These are phyloP conservation scores for Pteromalus puparum DNA, from an alignment of 1,140 invertebrate genomes.

Conservation along the genomic window DNA sequence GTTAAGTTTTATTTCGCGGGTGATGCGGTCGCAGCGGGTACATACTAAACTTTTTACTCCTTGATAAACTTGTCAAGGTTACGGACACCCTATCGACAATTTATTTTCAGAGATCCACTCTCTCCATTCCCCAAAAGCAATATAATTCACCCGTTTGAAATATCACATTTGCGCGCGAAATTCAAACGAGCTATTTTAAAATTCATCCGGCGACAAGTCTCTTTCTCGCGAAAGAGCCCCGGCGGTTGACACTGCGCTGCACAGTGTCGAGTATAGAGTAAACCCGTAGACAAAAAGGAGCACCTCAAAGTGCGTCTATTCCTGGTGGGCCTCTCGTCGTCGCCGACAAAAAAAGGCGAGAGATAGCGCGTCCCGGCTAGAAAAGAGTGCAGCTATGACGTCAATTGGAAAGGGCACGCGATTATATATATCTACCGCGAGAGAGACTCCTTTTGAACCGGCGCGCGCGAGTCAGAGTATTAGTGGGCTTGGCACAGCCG, in stretches of 20 bases:
- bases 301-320: slow-evolving; percentile 33
- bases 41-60: no score
- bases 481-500: slow-evolving; percentile 15
- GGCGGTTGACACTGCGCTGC: no score
- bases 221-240: background rate
- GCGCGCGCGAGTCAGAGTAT: slow-evolving; percentile 12
- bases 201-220: background rate
- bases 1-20: no score
- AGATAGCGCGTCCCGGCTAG: slow-evolving; percentile 19
- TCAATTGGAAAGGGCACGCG: slow-evolving; percentile 63
- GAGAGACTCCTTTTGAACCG: slow-evolving; percentile 23
- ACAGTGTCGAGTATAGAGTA: background rate
- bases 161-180: background rate
- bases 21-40: no score
- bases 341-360: slow-evolving; percentile 36
- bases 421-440: slow-evolving; percentile 39
- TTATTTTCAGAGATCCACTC: no score
- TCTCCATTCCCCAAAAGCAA: no score
- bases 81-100: no score
- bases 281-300: background rate
- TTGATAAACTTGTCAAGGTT: no score
- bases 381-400: slow-evolving; percentile 58
- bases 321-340: background rate
- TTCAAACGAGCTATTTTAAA: background rate
- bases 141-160: background rate